These are phyloP conservation scores for Clarias macrocephalus DNA, from an alignment of 2,113 vertebrate species.

Conservation along the genomic window DNA sequence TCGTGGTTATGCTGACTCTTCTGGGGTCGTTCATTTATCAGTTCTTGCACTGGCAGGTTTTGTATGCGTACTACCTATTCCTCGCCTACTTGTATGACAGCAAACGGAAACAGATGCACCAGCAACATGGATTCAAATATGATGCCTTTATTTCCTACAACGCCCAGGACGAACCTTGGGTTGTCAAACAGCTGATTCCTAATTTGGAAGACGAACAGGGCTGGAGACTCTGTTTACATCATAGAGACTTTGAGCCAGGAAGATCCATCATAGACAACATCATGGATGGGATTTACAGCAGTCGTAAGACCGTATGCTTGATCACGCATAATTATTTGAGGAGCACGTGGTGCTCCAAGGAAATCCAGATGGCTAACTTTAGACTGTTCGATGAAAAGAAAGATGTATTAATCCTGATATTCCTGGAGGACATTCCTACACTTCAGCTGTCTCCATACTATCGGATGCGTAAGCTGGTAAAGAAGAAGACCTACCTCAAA, in stretches of 20 bases:
- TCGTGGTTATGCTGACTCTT: too few species aligned
- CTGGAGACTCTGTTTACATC: constrained; percentile 77
- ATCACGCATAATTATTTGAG: constrained; percentile 71
- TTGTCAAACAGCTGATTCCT: too few species aligned
- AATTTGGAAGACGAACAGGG: constrained; percentile 56
- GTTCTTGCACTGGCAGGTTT: too few species aligned
- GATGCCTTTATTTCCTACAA: too few species aligned
- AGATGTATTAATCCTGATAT: constrained; percentile 75
- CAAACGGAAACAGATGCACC: too few species aligned
- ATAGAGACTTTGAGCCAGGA: constrained; percentile 77
- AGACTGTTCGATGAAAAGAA: constrained; percentile 74
- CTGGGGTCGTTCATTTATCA: too few species aligned
- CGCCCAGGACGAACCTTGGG: too few species aligned
- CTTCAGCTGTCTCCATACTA: constrained; percentile 68
- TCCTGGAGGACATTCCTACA: constrained; percentile 73
- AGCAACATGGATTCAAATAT: too few species aligned
- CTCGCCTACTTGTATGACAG: too few species aligned
- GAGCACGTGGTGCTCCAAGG: constrained; percentile 78
- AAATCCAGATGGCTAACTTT: constrained; percentile 65
- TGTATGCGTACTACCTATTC: too few species aligned
- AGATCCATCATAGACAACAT: constrained; percentile 75
- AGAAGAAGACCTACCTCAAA: constrained; percentile 68
- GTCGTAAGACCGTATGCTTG: constrained; percentile 76
- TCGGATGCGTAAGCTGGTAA: constrained; percentile 71
- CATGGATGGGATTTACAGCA: constrained; percentile 72